Conservation (phyloP, 2,113 vertebrate genomes). For the Cephalopterus ornatus region DNA sequence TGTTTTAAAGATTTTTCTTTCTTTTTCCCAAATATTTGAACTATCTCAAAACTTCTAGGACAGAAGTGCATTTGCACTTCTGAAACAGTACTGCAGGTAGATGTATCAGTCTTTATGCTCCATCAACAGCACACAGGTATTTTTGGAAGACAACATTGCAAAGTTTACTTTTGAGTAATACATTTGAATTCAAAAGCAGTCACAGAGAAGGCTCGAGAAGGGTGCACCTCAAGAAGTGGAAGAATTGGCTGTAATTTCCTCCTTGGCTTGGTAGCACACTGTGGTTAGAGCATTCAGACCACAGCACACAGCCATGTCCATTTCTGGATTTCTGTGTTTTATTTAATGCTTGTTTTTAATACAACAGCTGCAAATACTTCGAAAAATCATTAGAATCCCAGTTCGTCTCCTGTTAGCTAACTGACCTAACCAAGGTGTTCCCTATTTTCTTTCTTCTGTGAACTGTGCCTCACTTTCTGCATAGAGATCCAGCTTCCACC, state of each 20-base stretch:
- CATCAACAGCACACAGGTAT: background rate
- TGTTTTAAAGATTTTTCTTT: background rate
- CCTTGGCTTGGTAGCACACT: background rate
- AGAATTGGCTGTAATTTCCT: background rate
- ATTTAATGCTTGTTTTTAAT: background rate
- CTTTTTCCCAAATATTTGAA: background rate
- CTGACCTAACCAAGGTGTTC: background rate
- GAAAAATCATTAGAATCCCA: background rate
- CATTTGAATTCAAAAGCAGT: background rate
- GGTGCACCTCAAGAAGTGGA: background rate
- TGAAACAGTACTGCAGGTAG: background rate
- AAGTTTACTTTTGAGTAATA: background rate
- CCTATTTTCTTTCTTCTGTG: background rate
- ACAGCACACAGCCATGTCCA: rapidly evolving
- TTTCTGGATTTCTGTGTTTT: background rate
- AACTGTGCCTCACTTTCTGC: background rate
- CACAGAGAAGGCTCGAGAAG: background rate
- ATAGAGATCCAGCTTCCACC: background rate
- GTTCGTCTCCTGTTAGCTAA: background rate
- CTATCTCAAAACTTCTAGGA: background rate
- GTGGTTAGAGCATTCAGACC: background rate
- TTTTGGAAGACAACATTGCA: background rate
- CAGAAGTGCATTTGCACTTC: background rate
- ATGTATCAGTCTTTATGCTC: background rate
- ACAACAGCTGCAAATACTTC: background rate